phyloP scores from a whole-genome alignment of 2,113 vertebrate genomes.

The Octodon degus region DNA sequence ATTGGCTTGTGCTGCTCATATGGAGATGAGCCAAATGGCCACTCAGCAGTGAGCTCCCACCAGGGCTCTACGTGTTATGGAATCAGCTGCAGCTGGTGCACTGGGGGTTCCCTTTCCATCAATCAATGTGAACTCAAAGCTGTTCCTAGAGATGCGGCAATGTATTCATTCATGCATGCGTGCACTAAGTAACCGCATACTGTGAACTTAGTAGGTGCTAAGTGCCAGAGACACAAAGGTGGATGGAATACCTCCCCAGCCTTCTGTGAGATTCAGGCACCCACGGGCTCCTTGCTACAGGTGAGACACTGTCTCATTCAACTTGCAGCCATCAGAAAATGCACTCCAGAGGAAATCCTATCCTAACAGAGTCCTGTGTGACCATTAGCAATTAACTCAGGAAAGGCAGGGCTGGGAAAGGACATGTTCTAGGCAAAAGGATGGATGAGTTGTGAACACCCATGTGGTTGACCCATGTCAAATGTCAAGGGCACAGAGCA shows the following conservation, averaged over 20 bases:
- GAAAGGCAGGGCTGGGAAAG: neutral
- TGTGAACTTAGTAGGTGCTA: slow-evolving; percentile 11
- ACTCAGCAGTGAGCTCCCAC: neutral
- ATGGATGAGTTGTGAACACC: neutral
- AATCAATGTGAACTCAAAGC: slow-evolving; percentile 2
- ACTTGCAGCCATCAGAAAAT: neutral
- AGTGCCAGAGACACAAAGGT: neutral
- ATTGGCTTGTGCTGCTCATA: neutral
- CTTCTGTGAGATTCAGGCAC: neutral
- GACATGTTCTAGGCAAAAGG: neutral
- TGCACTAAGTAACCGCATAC: neutral
- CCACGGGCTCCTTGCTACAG: neutral
- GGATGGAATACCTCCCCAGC: neutral
- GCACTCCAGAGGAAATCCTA: neutral
- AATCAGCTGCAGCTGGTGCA: slow-evolving; percentile 12
- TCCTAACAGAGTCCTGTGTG: neutral
- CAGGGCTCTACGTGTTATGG: neutral
- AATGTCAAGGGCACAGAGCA: neutral
- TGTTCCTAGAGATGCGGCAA: neutral
- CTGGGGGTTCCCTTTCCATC: neutral
- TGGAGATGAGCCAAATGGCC: slow-evolving; percentile 23
- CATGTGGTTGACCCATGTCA: neutral
- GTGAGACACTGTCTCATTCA: neutral
- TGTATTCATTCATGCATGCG: neutral
- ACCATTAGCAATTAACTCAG: neutral